A percentile compares a stretch with the other conserved stretches of the same genome.
These are phyloP conservation scores for Bombus impatiens DNA, from an alignment of 1,140 invertebrate genomes.

Conservation along the genomic window DNA sequence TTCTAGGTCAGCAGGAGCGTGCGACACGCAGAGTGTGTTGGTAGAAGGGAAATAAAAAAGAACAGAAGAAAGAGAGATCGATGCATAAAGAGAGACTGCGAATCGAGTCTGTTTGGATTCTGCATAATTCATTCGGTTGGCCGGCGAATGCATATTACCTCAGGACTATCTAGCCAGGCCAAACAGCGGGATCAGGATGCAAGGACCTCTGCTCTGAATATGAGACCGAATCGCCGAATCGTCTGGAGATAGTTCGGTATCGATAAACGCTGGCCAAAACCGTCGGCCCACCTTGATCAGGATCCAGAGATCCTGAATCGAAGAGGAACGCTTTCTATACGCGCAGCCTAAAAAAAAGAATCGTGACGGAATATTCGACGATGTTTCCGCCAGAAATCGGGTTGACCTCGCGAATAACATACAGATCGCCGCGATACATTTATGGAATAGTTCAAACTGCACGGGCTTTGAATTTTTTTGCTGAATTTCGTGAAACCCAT, in stretches of 20 bases:
- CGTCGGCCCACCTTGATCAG: slow-evolving; percentile 43
- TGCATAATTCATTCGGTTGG: slow-evolving; percentile 73
- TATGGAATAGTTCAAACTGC: neutral
- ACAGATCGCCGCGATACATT: slow-evolving; percentile 37
- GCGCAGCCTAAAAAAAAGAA: slow-evolving; percentile 22
- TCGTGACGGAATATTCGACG: slow-evolving; percentile 46
- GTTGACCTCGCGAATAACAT: slow-evolving; percentile 28
- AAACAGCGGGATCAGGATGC: slow-evolving; percentile 63
- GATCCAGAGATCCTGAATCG: slow-evolving; percentile 58
- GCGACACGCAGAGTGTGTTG: neutral
- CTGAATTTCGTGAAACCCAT: no score
- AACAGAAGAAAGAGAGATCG: slow-evolving; percentile 58
- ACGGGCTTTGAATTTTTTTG: neutral
- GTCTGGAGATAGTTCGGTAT: slow-evolving; percentile 68
- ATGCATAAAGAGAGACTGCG: slow-evolving; percentile 70
- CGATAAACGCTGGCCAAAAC: slow-evolving; percentile 56
- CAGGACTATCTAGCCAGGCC: slow-evolving; percentile 66
- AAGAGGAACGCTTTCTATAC: slow-evolving; percentile 17
- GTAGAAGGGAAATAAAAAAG: neutral
- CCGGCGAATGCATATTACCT: slow-evolving; percentile 70
- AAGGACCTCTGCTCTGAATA: slow-evolving; percentile 71
- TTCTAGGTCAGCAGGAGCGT: slow-evolving; percentile 71
- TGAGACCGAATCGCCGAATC: slow-evolving; percentile 69
- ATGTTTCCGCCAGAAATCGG: neutral
- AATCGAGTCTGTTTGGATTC: slow-evolving; percentile 59